A percentile compares a stretch with the other conserved stretches of the same genome.
These are phyloP conservation scores for Noctuana brunneofusca DNA, from an alignment of 2,888 invertebrate genomes.

Conservation along the genomic window DNA sequence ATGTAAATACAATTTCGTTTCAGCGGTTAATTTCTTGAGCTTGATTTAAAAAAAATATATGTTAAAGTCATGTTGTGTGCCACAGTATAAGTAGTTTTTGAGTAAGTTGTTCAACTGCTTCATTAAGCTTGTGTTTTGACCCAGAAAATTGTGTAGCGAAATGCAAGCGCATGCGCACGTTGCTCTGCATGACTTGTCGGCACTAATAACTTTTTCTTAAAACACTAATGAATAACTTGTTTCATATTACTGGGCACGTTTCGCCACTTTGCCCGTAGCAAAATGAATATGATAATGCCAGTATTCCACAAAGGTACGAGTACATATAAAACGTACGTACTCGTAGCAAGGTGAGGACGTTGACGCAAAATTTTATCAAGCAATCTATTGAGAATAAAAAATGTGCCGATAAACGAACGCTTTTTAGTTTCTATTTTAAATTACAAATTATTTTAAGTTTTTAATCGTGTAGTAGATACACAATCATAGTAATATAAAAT, in stretches of 20 bases:
- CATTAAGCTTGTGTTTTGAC: conserved; percentile 45
- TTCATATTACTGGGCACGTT: conserved; percentile 78
- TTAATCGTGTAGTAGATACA: no score
- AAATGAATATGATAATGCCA: conserved; percentile 13
- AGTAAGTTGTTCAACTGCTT: conserved; percentile 34
- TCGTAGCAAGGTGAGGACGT: background rate
- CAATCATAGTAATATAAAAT: no score
- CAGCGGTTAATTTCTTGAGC: background rate
- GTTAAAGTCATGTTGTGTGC: conserved; percentile 9
- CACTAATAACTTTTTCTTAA: conserved; percentile 77
- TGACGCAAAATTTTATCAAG: background rate
- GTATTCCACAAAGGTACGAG: conserved; percentile 6
- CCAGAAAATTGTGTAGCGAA: conserved; percentile 63
- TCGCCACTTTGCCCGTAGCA: conserved; percentile 54
- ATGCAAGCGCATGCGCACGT: conserved; percentile 73
- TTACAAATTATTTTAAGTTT: no score
- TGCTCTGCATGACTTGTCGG: conserved; percentile 61
- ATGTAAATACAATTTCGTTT: background rate
- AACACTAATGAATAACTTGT: conserved; percentile 79
- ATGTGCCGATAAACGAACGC: no score
- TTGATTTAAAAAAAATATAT: background rate
- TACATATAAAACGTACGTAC: conserved; percentile 14
- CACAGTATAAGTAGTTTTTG: conserved; percentile 27
- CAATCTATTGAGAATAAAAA: no score
- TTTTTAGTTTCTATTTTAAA: no score